Base-by-base conservation (phyloP, 2,797 vertebrate species). In the Ctenopoma kingsleyae region DNA sequence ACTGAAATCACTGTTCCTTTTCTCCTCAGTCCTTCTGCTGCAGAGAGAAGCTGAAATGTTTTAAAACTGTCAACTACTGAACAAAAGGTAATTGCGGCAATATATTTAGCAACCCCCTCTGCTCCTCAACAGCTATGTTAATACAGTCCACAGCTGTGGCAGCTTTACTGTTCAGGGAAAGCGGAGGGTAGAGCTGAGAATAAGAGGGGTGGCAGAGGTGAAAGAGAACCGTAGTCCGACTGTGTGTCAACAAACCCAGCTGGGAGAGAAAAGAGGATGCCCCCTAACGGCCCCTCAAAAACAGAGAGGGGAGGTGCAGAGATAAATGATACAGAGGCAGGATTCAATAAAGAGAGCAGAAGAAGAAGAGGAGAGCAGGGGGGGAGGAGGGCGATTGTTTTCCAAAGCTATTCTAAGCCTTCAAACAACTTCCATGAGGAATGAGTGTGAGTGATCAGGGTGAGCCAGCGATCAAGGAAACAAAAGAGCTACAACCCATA, bases 221-320 rank as follows among this genome's bases (percentile, higher is more conserved):
- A 94, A 92, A 91, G 92, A 92, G 92, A 89, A 70, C 74, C 64
- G 59, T 94, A 94, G 95, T 96, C 96, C 95, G 96, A 96, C 95
- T 93, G 93, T 95, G 95, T 96, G 96, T 98, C 96, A 97, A 99
- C 97, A 98, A 96, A 96, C 94, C 95, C 96, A 97, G 96, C 96
- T 96, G 96, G 95, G 93, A 92, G 88, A 93, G 93, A 94, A 94
- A 96, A 94, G 93, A 95, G 79, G 91, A 92, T 92, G 92, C 84
- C 93, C 95, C 91, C 94, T 92, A 90, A 92, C 89, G 93, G 94
- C 93, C 95, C 89, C 87, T 74, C 53, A 76, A 81, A 75, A 90
- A 87, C 87, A 91, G 85, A 73, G 87, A 93, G 89, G 82, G 92
- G 91, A 92, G 86, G 90, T 78, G 88, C 90, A 93, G 91, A 94